Conservation (phyloP, 2,797 vertebrate genomes). For the Scleropages formosus region DNA sequence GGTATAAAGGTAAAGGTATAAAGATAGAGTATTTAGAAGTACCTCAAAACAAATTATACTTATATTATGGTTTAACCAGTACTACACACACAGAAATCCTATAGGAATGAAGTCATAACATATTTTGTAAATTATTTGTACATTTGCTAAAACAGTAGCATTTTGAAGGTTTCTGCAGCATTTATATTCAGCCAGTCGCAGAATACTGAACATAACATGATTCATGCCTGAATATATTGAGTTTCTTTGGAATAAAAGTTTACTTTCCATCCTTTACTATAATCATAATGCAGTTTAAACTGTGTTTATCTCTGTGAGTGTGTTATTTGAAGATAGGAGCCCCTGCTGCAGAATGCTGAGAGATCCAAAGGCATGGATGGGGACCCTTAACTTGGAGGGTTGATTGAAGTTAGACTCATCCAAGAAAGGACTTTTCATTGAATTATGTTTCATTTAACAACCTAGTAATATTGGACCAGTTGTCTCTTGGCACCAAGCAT, state of each 20-base stretch:
- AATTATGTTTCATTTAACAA: constrained; percentile 43
- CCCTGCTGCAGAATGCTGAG: constrained; percentile 60
- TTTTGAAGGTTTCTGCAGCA: background rate
- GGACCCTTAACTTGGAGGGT: constrained; percentile 12
- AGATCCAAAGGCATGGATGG: constrained; percentile 13
- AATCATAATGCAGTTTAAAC: constrained; percentile 63
- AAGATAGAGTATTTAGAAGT: too few species aligned
- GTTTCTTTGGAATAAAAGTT: constrained; percentile 42
- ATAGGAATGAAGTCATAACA: too few species aligned
- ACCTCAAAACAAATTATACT: too few species aligned
- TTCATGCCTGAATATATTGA: constrained; percentile 44
- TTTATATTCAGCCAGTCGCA: background rate
- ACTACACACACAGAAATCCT: too few species aligned
- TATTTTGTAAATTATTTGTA: too few species aligned
- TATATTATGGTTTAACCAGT: too few species aligned
- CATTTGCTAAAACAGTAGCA: too few species aligned
- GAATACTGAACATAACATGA: constrained; percentile 16
- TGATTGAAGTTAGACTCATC: constrained; percentile 29
- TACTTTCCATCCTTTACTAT: constrained; percentile 57
- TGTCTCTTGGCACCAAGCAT: constrained; percentile 29
- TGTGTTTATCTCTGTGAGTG: constrained; percentile 68
- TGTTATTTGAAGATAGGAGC: constrained; percentile 70
- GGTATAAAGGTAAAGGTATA: too few species aligned
- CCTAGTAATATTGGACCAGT: constrained; percentile 34
- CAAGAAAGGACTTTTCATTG: constrained; percentile 38